Evolutionary conservation across 1,140 invertebrate species (phyloP).

Genomic region (Phenacoccus solenopsis): DNA sequence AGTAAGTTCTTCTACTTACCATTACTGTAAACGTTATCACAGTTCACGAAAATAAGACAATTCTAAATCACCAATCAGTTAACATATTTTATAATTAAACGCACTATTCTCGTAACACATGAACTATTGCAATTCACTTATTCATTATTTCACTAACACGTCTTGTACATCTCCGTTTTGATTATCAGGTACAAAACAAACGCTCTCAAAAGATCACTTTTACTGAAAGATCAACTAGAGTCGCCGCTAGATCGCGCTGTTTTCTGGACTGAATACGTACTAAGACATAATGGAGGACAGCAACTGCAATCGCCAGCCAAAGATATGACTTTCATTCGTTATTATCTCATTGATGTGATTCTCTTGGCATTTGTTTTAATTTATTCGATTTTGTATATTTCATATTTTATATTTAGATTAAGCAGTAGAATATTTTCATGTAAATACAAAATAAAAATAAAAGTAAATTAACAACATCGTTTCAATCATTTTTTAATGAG

Average conservation of each 20-base stretch:
- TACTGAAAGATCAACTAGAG: constrained; percentile 40
- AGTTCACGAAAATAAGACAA: neutral
- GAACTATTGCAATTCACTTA: too few species aligned
- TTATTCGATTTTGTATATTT: neutral
- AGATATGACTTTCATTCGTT: constrained; percentile 26
- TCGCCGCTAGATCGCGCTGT: constrained; percentile 34
- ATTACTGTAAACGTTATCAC: neutral
- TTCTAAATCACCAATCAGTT: neutral
- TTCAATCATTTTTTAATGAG: too few species aligned
- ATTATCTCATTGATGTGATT: constrained; percentile 26
- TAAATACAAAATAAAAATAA: neutral
- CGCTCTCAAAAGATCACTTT: constrained; percentile 38
- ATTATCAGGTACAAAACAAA: constrained; percentile 35
- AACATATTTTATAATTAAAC: neutral
- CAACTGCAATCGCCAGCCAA: constrained; percentile 27
- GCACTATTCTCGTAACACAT: neutral
- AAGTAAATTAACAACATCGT: neutral
- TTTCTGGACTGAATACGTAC: constrained; percentile 44
- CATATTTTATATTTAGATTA: neutral
- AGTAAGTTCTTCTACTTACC: neutral
- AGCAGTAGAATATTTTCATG: neutral
- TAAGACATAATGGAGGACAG: constrained; percentile 36
- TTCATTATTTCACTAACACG: neutral
- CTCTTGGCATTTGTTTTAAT: neutral
- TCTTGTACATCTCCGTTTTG: neutral